A percentile compares a stretch with the other conserved stretches of the same genome.
phyloP scores from a whole-genome alignment of 2,888 invertebrate genomes.

The Synanthedon andrenaeformis region DNA sequence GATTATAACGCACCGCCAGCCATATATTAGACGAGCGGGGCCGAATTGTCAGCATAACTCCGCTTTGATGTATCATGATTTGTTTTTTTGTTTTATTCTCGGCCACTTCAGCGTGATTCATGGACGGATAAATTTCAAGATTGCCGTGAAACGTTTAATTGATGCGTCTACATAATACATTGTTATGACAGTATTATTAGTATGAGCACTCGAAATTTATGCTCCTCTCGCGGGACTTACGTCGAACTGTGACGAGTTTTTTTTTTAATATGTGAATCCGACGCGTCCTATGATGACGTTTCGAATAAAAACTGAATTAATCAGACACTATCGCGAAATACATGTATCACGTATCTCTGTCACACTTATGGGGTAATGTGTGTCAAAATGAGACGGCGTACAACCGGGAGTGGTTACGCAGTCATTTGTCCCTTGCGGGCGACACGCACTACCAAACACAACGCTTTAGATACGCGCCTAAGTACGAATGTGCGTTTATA shows the following conservation, averaged over 20 bases:
- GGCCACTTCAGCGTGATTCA: constrained; percentile 60
- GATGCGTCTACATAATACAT: constrained; percentile 45
- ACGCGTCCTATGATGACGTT: constrained; percentile 42
- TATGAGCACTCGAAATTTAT: constrained; percentile 23
- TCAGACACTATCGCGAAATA: constrained; percentile 51
- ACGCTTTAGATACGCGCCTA: constrained; percentile 12
- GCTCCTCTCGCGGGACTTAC: constrained; percentile 1
- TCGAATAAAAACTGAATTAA: constrained; percentile 64
- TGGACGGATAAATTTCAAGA: constrained; percentile 60
- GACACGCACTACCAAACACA: constrained; percentile 40
- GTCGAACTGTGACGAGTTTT: constrained; percentile 31
- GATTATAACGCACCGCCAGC: constrained; percentile 67
- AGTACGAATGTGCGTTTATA: constrained; percentile 13
- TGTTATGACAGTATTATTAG: constrained; percentile 47
- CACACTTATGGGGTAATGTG: constrained; percentile 28
- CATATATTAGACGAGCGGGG: constrained; percentile 62
- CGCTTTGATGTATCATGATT: constrained; percentile 67
- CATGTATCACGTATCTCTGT: constrained; percentile 51
- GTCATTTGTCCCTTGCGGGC: constrained; percentile 52
- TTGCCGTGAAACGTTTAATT: constrained; percentile 56
- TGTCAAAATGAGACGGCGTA: constrained; percentile 38
- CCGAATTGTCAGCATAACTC: constrained; percentile 69
- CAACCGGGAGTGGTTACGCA: constrained; percentile 54
- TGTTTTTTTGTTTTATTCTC: constrained; percentile 50
- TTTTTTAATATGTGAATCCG: constrained; percentile 48